phyloP scores from a whole-genome alignment of 2,113 vertebrate genomes.

The Neolamprologus ventralis region DNA sequence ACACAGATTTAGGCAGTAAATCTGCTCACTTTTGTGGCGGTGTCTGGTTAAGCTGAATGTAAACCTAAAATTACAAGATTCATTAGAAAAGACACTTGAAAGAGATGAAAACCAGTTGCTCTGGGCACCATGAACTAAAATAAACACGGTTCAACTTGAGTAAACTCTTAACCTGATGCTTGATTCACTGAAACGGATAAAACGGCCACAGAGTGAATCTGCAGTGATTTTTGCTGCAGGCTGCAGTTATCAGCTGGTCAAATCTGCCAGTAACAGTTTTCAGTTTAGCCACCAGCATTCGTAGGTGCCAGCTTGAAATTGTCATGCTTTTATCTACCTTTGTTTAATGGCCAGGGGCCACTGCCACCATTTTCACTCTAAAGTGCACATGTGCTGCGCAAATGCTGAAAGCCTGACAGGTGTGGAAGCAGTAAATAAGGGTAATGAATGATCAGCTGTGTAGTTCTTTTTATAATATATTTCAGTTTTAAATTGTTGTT shows the following conservation, averaged over 20 bases:
- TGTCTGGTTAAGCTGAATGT: not conserved
- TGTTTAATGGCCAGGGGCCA: not conserved
- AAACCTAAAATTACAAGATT: not conserved
- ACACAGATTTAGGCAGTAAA: not conserved
- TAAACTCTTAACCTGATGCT: not conserved
- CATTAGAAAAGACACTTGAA: not conserved
- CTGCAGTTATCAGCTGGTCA: not conserved
- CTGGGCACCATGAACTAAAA: rapidly evolving
- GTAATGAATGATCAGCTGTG: not conserved
- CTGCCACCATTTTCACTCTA: not conserved
- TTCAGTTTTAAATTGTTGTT: not conserved
- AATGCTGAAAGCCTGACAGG: not conserved
- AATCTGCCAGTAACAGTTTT: not conserved
- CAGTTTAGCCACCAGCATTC: not conserved
- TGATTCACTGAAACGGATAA: not conserved
- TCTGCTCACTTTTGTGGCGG: not conserved
- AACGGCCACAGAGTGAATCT: not conserved
- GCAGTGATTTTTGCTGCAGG: not conserved
- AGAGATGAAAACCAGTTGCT: rapidly evolving
- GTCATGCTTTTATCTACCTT: not conserved
- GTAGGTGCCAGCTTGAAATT: not conserved
- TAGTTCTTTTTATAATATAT: not conserved
- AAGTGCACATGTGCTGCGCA: not conserved
- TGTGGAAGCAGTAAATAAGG: not conserved
- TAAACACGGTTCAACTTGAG: not conserved